Evolutionary conservation across 2,888 invertebrate species (phyloP).

Genomic region (Argyresthia albistria): DNA sequence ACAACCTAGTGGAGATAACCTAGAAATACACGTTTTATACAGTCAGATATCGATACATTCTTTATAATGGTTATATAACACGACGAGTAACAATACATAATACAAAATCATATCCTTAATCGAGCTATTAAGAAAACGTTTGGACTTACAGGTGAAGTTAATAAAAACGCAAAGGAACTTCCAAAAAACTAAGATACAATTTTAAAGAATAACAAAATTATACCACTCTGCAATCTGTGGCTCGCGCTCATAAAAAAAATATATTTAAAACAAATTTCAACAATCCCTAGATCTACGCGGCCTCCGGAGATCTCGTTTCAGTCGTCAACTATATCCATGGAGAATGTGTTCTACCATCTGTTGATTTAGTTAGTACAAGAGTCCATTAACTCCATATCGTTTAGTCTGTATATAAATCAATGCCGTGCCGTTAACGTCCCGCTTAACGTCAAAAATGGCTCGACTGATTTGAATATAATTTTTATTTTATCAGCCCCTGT

Average conservation of each 20-base stretch:
- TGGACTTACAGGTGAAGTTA: neutral
- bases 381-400: too few species aligned
- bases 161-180: constrained; percentile 2
- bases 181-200: constrained; percentile 13
- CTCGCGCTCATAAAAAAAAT: constrained; percentile 31
- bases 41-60: constrained; percentile 41
- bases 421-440: too few species aligned
- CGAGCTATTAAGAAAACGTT: neutral
- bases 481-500: too few species aligned
- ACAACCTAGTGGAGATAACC: constrained; percentile 38
- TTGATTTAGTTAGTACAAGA: too few species aligned
- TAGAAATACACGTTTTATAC: constrained; percentile 49
- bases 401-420: too few species aligned
- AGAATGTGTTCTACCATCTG: too few species aligned
- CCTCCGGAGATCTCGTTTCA: constrained; percentile 46
- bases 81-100: constrained; percentile 33
- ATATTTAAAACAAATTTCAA: constrained; percentile 61
- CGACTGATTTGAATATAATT: neutral
- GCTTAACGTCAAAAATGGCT: constrained; percentile 7
- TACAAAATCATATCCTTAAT: constrained; percentile 9
- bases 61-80: constrained; percentile 50
- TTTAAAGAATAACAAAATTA: constrained; percentile 14
- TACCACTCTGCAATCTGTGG: constrained; percentile 2
- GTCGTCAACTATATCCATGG: constrained; percentile 16
- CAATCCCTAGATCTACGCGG: constrained; percentile 34